Percentiles rank a stretch among this genome's conserved stretches.
Conservation (phyloP, 2,888 invertebrate species). For the Eristalis intricaria region DNA sequence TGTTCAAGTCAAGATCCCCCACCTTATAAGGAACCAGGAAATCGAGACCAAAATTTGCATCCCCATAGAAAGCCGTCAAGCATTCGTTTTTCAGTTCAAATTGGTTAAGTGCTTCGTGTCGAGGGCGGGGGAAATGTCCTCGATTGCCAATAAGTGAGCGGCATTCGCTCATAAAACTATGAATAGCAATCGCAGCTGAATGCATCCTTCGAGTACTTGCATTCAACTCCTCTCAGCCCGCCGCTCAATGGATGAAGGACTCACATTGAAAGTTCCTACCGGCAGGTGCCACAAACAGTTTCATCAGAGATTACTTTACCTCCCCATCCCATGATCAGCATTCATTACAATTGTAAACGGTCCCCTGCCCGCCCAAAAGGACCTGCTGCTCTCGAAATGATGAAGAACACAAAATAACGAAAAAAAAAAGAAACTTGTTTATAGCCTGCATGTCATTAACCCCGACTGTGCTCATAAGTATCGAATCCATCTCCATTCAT, state of each 20-base stretch:
- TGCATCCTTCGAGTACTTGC: background rate
- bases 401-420: background rate
- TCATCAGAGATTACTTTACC: background rate
- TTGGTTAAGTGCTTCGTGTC: no score
- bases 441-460: slow-evolving; percentile 41
- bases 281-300: background rate
- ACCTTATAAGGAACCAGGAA: no score
- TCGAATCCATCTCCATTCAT: slow-evolving; percentile 30
- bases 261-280: background rate
- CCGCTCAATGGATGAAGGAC: background rate
- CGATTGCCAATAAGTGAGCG: background rate
- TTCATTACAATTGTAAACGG: background rate
- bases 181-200: background rate
- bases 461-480: slow-evolving; percentile 20
- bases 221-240: background rate
- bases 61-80: no score
- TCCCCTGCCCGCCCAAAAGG: background rate
- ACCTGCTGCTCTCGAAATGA: background rate
- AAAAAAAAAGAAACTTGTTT: background rate
- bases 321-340: background rate
- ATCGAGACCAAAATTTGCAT: no score
- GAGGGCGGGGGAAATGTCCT: no score
- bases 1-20: no score
- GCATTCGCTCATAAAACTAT: background rate
- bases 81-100: no score